These are phyloP conservation scores for Smittia aterrima DNA, from an alignment of 2,888 invertebrate species.

Conservation along the genomic window DNA sequence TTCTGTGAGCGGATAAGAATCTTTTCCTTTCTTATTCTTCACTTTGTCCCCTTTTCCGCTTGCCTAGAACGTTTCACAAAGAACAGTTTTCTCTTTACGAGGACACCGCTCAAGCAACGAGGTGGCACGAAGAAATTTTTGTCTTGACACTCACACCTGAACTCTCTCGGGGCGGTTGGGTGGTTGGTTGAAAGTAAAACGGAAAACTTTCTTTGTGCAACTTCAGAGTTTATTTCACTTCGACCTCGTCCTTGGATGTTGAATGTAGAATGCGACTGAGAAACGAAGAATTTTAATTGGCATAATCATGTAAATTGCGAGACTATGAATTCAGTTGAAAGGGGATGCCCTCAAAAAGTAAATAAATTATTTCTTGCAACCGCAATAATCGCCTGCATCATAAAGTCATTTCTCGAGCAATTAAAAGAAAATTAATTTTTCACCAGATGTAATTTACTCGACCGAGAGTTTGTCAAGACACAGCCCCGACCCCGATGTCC, in stretches of 20 bases:
- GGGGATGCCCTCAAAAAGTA: background rate
- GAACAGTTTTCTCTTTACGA: background rate
- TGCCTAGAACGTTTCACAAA: background rate
- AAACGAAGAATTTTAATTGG: background rate
- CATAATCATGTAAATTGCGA: slow-evolving; percentile 20
- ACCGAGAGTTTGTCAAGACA: background rate
- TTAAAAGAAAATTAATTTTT: slow-evolving; percentile 1
- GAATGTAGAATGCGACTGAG: background rate
- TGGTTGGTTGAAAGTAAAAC: too few species aligned
- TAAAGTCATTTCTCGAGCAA: slow-evolving; percentile 6
- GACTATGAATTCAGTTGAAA: background rate
- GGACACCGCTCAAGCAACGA: background rate
- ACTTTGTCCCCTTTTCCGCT: background rate
- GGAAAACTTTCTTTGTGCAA: too few species aligned
- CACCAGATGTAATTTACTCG: background rate
- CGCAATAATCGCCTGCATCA: background rate
- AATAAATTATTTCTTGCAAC: background rate
- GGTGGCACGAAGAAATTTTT: too few species aligned
- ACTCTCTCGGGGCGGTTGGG: too few species aligned
- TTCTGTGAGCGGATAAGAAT: slow-evolving; percentile 26
- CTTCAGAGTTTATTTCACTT: background rate
- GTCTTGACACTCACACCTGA: too few species aligned
- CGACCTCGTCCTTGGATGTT: background rate
- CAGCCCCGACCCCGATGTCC: too few species aligned
- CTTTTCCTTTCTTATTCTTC: slow-evolving; percentile 3